Base-by-base conservation (phyloP, 2,113 vertebrate genomes). In the Gobius niger region DNA sequence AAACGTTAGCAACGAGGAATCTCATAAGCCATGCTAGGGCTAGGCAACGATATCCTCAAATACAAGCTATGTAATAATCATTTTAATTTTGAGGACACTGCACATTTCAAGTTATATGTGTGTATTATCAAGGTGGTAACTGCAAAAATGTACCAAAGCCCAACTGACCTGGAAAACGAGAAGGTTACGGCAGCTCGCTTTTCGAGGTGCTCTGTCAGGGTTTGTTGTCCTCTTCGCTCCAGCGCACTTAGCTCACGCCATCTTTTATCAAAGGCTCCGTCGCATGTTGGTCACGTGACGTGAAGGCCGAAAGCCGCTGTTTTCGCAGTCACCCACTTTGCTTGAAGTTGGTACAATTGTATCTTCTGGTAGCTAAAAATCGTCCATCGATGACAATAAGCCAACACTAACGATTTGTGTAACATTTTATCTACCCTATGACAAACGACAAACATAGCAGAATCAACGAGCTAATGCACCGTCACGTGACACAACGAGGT, bases 201-300 rank as follows among this genome's bases (percentile, higher is more conserved):
- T 76, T 24, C 7, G 76, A 71, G 46, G 62, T 54, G 65, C 66
- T 81, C 73, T 47, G 83, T 78, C 74, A 51, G 69, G 61, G 87
- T 68, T 85, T 82, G 90, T 89, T 82, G 85, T 91, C 88, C 83
- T 89, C 83, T 85, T 71, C 79, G 85, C 91, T 92, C 90, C 88
- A 91, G 89, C 90, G 94, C 91, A 92, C 94, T 94, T 95, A 92
- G 92, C 94, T 94, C 95, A 92, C 95, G 95, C 96, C 96, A 98
- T 97, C 93, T 89, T 96, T 98, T 93, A 94, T 95, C 89, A 85
- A 89, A 85, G 87, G 87, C 90, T 87, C 82, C 67, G 87, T 89
- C 92, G 89, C 92, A 88, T 91, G 92, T 65, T 6, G 79, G 75
- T 93, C 95, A 96, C 95, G 95, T 96, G 95, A 96, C 91, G 77